Percentiles rank a stretch among this genome's conserved stretches.
These are phyloP conservation scores for Gandaritis pyraliata DNA, from an alignment of 2,888 invertebrate species.

Conservation along the genomic window DNA sequence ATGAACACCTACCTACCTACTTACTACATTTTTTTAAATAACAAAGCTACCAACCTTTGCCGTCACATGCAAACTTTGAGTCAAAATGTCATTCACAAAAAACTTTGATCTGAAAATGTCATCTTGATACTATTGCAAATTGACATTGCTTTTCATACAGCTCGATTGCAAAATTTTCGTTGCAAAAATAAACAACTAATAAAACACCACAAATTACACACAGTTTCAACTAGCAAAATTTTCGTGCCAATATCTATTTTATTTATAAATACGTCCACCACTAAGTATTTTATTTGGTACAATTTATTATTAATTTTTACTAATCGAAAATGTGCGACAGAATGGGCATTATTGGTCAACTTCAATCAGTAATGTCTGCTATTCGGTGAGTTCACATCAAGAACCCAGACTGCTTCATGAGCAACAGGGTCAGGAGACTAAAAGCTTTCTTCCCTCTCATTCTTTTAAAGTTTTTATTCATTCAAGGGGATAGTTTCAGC, in stretches of 20 bases:
- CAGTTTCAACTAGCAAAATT: too few relatives aligned
- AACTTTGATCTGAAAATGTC: neutral
- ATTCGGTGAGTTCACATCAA: conserved; percentile 60
- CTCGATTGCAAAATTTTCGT: conserved; percentile 30
- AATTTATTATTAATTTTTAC: conserved; percentile 31
- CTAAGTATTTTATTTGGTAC: neutral
- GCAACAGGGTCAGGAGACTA: too few relatives aligned
- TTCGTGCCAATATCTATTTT: neutral
- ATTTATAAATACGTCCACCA: neutral
- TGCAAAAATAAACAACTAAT: neutral
- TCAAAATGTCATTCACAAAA: conserved; percentile 7
- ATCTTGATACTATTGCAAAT: conserved; percentile 8
- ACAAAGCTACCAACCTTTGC: neutral
- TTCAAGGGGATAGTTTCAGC: too few relatives aligned
- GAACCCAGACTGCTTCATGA: too few relatives aligned
- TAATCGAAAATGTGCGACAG: conserved; percentile 71
- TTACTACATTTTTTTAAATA: too few relatives aligned
- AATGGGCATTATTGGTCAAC: conserved; percentile 65
- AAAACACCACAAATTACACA: neutral
- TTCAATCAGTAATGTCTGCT: conserved; percentile 70
- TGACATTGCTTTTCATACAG: conserved; percentile 17
- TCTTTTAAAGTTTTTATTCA: too few relatives aligned
- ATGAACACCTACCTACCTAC: too few relatives aligned
- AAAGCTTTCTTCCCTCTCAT: too few relatives aligned
- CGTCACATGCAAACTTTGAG: neutral